Base-by-base conservation (phyloP, 2,113 vertebrate species). In the Carassius auratus region DNA sequence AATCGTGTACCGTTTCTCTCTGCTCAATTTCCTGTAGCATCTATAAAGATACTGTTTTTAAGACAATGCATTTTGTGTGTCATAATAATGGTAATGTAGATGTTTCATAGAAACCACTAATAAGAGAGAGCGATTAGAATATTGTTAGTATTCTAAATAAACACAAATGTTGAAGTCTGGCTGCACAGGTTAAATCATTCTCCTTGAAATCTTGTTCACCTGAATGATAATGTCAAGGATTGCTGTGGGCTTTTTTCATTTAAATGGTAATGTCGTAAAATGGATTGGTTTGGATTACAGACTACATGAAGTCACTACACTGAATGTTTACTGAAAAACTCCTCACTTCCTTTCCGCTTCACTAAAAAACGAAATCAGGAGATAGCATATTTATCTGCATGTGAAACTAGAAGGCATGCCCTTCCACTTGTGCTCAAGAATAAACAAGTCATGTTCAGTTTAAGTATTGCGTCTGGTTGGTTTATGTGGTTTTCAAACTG, bases 161-260 rank as follows among this genome's bases (percentile, higher is more conserved):
- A 48, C 83, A 57, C 52, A 33, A 76, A 48, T 84, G 13, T 62
- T 61, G 14, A 48, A 15, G 5, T 84, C 33, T 75, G 50, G 30
- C 62, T 66, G 48, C 33, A 55, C 30, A 45, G 50, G 30, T 23
- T 73, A 73, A 59, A 83, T 59, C 23, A 83, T 73, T 57, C 68
- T 73, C 21, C 50, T 9, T 30, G 10, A 81, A 81, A 36, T 71
- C 81, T 42, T 73, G 81, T 83, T 83, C 81, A 83, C 81, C 68
- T 83, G 48, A 83, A 71, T 57, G 81, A 12, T 83, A 83, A 83
- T 73, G 68, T 71, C 81, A 83, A 26, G 33, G 68, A 83, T 83
- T 52, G 81, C 81, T 83, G 30, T 57, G 68, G 81, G 81, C 81
- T 83, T 83, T 76, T 62, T 71, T 83, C 50, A 83, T 83, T 83